These are phyloP conservation scores for Cygnus buccinator DNA, from an alignment of 2,113 vertebrate species.

Conservation along the genomic window DNA sequence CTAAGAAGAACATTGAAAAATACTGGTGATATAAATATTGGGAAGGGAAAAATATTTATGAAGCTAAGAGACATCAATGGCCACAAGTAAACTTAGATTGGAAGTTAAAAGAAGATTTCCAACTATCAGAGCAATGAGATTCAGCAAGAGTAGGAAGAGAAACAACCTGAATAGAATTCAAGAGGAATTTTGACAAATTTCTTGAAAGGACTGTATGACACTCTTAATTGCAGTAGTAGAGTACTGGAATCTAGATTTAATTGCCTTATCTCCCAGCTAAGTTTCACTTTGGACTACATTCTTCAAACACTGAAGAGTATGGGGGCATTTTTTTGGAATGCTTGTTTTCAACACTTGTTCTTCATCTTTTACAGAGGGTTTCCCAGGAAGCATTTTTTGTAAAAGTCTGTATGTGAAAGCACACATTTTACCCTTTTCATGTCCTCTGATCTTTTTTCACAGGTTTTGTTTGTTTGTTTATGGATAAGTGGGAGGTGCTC, in stretches of 20 bases:
- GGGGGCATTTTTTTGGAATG: not conserved
- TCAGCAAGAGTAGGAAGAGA: not conserved
- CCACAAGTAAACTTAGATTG: not conserved
- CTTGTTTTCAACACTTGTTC: not conserved
- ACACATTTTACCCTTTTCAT: not conserved
- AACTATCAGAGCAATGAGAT: not conserved
- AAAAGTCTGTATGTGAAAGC: not conserved
- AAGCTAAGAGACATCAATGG: not conserved
- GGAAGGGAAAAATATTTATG: not conserved
- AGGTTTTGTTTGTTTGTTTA: not conserved
- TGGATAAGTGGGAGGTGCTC: not conserved
- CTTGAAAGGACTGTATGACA: not conserved
- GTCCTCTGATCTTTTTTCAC: not conserved
- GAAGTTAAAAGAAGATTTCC: not conserved
- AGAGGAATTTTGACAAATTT: not conserved
- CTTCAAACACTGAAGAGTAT: not conserved
- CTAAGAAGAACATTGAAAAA: not conserved
- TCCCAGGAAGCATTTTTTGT: not conserved
- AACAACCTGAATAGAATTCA: not conserved
- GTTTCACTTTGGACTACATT: conserved; percentile 13
- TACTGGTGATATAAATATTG: not conserved
- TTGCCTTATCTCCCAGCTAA: not conserved
- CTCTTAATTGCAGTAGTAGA: not conserved
- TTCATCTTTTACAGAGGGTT: not conserved
- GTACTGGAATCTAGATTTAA: not conserved